A percentile compares a stretch with the other conserved stretches of the same genome.
Conservation (phyloP, 2,888 invertebrate genomes). For the Clepsis dumicolana region DNA sequence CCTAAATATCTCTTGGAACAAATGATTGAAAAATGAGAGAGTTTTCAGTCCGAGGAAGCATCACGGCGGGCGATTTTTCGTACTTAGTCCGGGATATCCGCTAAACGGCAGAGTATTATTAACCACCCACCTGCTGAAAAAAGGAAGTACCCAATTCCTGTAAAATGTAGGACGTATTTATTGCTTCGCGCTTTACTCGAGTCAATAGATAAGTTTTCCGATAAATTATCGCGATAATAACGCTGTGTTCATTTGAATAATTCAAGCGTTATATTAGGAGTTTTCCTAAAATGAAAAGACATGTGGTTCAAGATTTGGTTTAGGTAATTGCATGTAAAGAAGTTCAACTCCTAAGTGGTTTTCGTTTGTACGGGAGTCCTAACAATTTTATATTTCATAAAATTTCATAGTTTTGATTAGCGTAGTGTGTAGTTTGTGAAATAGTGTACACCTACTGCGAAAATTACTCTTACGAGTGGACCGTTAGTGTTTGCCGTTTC, state of each 20-base stretch:
- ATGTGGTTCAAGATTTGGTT: no score
- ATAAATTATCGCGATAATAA: not conserved
- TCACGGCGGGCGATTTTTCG: conserved; percentile 45
- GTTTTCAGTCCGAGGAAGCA: conserved; percentile 37
- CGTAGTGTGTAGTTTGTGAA: no score
- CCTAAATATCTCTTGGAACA: conserved; percentile 25
- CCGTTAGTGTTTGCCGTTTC: not conserved
- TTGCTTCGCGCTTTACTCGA: not conserved
- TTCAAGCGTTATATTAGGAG: no score
- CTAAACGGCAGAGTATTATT: conserved; percentile 37
- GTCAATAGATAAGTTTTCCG: not conserved
- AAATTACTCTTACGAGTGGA: no score
- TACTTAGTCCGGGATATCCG: conserved; percentile 43
- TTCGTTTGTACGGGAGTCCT: no score
- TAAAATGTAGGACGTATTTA: conserved; percentile 20
- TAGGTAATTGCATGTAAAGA: no score
- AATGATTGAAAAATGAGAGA: conserved; percentile 41
- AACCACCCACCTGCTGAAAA: conserved; percentile 30
- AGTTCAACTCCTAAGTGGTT: no score
- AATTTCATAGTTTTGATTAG: no score
- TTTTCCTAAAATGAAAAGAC: no score
- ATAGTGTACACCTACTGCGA: no score
- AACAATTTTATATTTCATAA: no score
- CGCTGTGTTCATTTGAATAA: not conserved
- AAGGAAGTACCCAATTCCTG: conserved; percentile 18